Conservation (phyloP, 2,888 invertebrate species). For the Microctonus aethiopoides region DNA sequence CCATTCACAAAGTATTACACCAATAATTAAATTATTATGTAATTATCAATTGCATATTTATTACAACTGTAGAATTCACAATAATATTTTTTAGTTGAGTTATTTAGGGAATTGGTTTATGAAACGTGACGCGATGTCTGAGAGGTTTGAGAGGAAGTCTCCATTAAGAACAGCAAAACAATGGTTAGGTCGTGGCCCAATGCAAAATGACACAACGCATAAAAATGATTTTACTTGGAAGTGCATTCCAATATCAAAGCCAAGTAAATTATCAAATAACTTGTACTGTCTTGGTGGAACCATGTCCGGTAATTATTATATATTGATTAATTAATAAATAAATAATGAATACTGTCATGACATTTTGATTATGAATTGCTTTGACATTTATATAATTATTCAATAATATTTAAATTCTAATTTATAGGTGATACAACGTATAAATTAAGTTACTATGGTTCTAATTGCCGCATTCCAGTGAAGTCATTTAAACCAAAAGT, state of each 20-base stretch:
- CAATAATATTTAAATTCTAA: conserved; percentile 4
- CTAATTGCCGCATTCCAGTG: conserved; percentile 67
- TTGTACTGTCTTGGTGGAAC: conserved; percentile 50
- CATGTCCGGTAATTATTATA: conserved; percentile 55
- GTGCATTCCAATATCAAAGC: conserved; percentile 33
- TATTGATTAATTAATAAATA: too few species aligned
- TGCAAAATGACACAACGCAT: conserved; percentile 79
- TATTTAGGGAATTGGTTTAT: conserved; percentile 60
- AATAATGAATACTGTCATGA: not conserved
- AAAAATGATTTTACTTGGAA: conserved; percentile 76
- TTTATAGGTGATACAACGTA: conserved; percentile 73
- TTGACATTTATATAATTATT: not conserved
- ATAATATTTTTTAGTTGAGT: conserved; percentile 51
- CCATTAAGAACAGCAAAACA: conserved; percentile 49
- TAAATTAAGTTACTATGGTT: conserved; percentile 73
- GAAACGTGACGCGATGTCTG: conserved; percentile 42
- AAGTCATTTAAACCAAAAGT: conserved; percentile 68
- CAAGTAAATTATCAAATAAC: conserved; percentile 46
- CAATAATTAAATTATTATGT: not conserved
- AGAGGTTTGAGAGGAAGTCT: conserved; percentile 45
- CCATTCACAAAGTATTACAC: conserved; percentile 69
- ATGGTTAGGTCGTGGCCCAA: conserved; percentile 70
- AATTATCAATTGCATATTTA: not conserved
- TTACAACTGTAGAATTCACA: not conserved
- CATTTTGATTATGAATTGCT: not conserved